Evolutionary conservation across 2,797 vertebrate genomes (phyloP).

Genomic region (Cynopterus sphinx): DNA sequence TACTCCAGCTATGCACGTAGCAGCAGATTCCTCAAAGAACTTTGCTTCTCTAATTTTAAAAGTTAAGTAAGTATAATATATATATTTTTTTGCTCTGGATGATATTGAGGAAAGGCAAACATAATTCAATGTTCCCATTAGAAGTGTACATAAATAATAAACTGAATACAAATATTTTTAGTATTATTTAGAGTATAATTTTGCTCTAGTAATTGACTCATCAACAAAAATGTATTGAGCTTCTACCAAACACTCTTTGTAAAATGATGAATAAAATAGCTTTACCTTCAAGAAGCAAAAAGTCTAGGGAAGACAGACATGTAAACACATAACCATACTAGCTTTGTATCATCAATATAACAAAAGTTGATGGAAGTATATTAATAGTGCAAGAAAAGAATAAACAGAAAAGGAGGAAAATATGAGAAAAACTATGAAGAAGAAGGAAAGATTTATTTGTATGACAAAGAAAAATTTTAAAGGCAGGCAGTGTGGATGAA

Average conservation of each 20-base stretch:
- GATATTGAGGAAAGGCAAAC: neutral
- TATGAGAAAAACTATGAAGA: neutral
- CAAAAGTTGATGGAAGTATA: neutral
- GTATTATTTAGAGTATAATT: neutral
- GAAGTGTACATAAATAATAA: neutral
- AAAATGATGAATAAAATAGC: neutral
- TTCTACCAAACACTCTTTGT: neutral
- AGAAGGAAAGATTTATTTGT: neutral
- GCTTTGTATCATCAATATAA: neutral
- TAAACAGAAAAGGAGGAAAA: neutral
- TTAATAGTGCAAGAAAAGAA: neutral
- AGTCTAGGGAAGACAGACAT: neutral
- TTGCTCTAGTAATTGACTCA: neutral
- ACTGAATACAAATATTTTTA: neutral
- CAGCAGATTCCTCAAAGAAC: slow-evolving; percentile 45
- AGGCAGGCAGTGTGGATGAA: neutral
- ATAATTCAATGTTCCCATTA: neutral
- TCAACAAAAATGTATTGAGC: neutral
- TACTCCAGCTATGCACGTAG: neutral
- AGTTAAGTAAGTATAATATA: neutral
- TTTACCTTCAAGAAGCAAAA: slow-evolving; percentile 37
- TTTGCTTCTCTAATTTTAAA: slow-evolving; percentile 57
- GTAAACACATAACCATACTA: neutral
- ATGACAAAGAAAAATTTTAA: neutral
- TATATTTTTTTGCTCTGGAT: neutral